These are phyloP conservation scores for Neopipo cinnamomea DNA, from an alignment of 2,113 vertebrate genomes.

Conservation along the genomic window DNA sequence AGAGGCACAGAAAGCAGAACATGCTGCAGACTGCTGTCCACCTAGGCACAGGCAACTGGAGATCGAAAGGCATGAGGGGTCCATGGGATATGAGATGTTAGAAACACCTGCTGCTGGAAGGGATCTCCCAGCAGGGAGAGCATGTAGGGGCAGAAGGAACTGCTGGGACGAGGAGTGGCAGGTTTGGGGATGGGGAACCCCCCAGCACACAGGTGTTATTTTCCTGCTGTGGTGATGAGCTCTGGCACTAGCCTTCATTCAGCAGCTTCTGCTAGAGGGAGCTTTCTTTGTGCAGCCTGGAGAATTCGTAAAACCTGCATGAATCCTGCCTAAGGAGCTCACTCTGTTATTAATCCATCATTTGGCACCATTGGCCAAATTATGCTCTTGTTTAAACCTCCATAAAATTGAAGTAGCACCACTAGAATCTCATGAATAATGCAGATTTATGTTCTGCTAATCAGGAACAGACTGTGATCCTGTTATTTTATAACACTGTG, in stretches of 20 bases:
- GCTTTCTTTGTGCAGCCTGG: neutral
- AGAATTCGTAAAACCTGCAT: neutral
- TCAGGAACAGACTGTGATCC: neutral
- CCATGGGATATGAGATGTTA: neutral
- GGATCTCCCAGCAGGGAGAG: neutral
- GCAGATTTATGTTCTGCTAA: neutral
- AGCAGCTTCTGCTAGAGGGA: neutral
- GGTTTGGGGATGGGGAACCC: accelerated
- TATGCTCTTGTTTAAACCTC: neutral
- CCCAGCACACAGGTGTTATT: neutral
- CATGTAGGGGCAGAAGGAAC: neutral
- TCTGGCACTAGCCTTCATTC: neutral
- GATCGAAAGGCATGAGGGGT: neutral
- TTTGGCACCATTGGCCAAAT: neutral
- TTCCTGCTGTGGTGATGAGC: accelerated
- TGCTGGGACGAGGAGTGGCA: neutral
- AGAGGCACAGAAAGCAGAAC: too few relatives aligned
- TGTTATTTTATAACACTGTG: neutral
- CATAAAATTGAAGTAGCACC: neutral
- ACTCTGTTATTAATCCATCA: neutral
- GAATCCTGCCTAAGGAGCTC: neutral
- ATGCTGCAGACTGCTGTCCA: accelerated
- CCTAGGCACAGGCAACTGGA: accelerated
- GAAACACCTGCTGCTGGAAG: accelerated
- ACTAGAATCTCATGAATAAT: neutral